Evolutionary conservation across 2,797 vertebrate genomes (phyloP).

Genomic region (Mus caroli): DNA sequence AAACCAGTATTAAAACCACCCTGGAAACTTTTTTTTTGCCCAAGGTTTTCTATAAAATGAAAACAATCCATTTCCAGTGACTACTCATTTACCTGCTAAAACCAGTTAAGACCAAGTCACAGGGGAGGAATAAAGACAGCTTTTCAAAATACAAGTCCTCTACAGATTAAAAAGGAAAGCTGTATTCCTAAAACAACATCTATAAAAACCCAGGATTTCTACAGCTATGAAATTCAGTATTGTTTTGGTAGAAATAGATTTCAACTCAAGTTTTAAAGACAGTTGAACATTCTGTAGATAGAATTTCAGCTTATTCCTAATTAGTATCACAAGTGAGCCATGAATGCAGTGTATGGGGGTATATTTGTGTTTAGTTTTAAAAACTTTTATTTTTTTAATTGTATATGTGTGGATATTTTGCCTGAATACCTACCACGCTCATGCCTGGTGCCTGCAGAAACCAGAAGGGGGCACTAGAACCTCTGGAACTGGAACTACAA

Average conservation of each 20-base stretch:
- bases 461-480: not conserved
- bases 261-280: constrained; percentile 26
- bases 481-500: not conserved
- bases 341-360: not conserved
- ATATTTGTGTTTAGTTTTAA: not conserved
- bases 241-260: constrained; percentile 43
- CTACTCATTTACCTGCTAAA: constrained; percentile 37
- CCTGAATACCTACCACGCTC: not conserved
- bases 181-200: constrained; percentile 41
- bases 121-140: constrained; percentile 1
- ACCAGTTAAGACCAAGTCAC: constrained; percentile 46
- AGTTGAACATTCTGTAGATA: constrained; percentile 1
- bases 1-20: constrained; percentile 57
- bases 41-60: constrained; percentile 56
- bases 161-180: constrained; percentile 48
- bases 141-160: constrained; percentile 36
- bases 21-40: not conserved
- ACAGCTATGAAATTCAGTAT: not conserved
- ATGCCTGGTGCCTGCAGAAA: not conserved
- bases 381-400: not conserved
- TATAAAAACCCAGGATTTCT: constrained; percentile 42
- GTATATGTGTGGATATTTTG: not conserved
- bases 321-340: constrained; percentile 7
- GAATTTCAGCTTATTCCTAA: constrained; percentile 1
- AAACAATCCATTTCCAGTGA: constrained; percentile 43